phyloP scores from a whole-genome alignment of 2,797 vertebrate species.

The Coranthus polyacanthus region DNA sequence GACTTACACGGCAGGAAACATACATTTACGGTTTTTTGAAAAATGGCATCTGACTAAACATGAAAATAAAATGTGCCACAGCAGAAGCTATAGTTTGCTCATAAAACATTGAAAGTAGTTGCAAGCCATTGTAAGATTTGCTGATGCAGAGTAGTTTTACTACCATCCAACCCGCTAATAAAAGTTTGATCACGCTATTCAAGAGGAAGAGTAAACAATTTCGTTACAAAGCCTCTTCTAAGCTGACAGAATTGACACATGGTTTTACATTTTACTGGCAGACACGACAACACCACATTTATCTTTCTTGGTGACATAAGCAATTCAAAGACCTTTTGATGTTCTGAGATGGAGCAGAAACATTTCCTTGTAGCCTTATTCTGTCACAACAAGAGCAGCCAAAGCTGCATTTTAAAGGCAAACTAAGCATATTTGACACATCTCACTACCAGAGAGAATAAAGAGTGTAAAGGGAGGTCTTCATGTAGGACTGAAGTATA shows the following conservation, averaged over 20 bases:
- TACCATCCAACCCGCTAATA: constrained; percentile 51
- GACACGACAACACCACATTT: constrained; percentile 74
- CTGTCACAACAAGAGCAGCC: constrained; percentile 80
- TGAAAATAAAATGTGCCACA: constrained; percentile 30
- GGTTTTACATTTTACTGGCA: constrained; percentile 76
- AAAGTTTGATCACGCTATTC: constrained; percentile 77
- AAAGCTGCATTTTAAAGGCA: constrained; percentile 73
- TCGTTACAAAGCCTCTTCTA: constrained; percentile 70
- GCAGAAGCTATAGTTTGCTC: constrained; percentile 36
- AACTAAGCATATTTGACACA: constrained; percentile 78
- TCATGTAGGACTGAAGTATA: constrained; percentile 60
- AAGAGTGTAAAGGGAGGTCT: constrained; percentile 67
- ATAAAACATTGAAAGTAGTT: constrained; percentile 54
- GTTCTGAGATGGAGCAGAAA: constrained; percentile 76
- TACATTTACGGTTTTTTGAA: constrained; percentile 29
- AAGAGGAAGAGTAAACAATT: constrained; percentile 76
- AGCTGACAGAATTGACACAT: constrained; percentile 74
- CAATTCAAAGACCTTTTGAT: constrained; percentile 83
- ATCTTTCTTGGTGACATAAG: constrained; percentile 78
- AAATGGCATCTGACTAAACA: constrained; percentile 36
- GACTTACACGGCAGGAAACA: constrained; percentile 28
- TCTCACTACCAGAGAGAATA: constrained; percentile 69
- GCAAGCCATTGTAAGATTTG: constrained; percentile 44
- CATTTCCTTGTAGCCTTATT: constrained; percentile 82
- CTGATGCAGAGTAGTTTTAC: constrained; percentile 59